These are phyloP conservation scores for Colletes gigas DNA, from an alignment of 1,140 invertebrate genomes.

Conservation along the genomic window DNA sequence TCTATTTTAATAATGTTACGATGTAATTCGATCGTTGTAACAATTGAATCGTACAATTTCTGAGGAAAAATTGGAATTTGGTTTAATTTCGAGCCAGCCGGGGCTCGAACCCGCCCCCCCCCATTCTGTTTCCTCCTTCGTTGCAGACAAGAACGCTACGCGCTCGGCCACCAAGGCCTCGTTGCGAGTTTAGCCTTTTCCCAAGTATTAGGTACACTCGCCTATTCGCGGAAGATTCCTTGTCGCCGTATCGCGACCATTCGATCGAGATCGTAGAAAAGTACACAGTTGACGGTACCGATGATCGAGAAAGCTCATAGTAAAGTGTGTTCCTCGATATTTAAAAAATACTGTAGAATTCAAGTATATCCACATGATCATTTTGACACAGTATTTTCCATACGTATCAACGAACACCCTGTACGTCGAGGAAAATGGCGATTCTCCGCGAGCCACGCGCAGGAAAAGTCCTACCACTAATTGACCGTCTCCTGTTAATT, in stretches of 20 bases:
- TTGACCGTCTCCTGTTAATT: not conserved
- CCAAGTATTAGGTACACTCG: not conserved
- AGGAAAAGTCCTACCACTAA: constrained; percentile 21
- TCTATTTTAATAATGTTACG: not conserved
- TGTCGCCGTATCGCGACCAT: not conserved
- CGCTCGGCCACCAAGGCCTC: not conserved
- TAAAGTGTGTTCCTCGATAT: too few species aligned
- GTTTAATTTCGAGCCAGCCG: not conserved
- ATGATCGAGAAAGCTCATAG: not conserved
- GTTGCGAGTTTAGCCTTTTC: not conserved
- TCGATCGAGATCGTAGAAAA: constrained; percentile 24
- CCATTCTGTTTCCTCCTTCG: not conserved
- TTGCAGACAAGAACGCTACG: not conserved
- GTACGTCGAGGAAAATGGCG: not conserved
- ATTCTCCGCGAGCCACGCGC: not conserved
- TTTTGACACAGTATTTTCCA: too few species aligned
- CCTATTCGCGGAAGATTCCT: not conserved
- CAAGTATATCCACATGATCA: not conserved
- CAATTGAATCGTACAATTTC: not conserved
- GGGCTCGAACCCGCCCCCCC: too few species aligned
- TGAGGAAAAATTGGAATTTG: not conserved
- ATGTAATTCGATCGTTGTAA: not conserved
- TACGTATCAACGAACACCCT: too few species aligned
- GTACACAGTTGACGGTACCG: not conserved
- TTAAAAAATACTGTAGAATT: too few species aligned